Evolutionary conservation across 2,797 vertebrate species (phyloP).

Genomic region (Epinephelus coioides): DNA sequence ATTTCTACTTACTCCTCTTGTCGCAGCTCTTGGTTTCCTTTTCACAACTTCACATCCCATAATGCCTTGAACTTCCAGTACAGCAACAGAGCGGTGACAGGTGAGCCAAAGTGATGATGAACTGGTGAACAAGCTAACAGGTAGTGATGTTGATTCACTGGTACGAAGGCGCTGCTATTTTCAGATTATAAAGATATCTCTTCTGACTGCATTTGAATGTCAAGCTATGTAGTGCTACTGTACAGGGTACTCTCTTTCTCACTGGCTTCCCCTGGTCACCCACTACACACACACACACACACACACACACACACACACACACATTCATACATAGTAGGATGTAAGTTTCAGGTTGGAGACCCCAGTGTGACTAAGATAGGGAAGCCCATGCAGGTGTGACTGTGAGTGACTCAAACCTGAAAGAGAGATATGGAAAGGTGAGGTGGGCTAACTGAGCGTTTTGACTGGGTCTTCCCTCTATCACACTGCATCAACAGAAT

Average conservation of each 20-base stretch:
- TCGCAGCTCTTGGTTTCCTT: constrained; percentile 27
- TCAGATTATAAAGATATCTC: not conserved
- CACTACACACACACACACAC: constrained; percentile 37
- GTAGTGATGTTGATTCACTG: not conserved
- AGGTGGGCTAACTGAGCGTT: constrained; percentile 69
- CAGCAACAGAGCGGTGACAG: not conserved
- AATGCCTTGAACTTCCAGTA: constrained; percentile 15
- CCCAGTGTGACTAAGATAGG: constrained; percentile 81
- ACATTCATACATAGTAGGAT: constrained; percentile 29
- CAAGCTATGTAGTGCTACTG: not conserved
- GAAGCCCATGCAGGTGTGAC: constrained; percentile 77
- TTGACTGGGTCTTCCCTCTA: constrained; percentile 74
- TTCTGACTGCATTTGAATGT: constrained; percentile 40
- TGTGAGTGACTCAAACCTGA: constrained; percentile 73
- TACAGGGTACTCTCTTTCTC: constrained; percentile 34
- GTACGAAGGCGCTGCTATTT: not conserved
- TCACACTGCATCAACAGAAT: constrained; percentile 76
- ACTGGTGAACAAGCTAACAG: not conserved
- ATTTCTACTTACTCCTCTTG: constrained; percentile 56
- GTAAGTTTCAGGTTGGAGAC: constrained; percentile 73
- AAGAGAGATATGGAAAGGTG: constrained; percentile 76
- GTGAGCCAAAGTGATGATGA: not conserved
- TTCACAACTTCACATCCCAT: constrained; percentile 36
- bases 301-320: constrained; percentile 45
- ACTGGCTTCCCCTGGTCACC: constrained; percentile 71